Percentiles rank a stretch among this genome's conserved stretches.
These are phyloP conservation scores for Naso thynnoides DNA, from an alignment of 2,797 vertebrate genomes.

Conservation along the genomic window DNA sequence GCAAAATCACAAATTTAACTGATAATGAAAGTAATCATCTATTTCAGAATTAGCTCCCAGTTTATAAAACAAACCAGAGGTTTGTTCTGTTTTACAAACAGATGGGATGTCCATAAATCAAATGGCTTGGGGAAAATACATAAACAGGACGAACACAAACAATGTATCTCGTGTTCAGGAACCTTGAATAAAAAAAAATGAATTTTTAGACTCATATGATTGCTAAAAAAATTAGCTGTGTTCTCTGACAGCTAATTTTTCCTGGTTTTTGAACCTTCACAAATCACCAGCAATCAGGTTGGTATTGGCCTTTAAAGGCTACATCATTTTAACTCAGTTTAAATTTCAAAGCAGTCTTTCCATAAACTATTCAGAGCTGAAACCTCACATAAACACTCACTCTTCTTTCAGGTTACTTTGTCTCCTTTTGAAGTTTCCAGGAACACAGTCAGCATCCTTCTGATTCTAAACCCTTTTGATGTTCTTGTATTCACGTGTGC, in stretches of 20 bases:
- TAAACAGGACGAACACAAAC: too few relatives aligned
- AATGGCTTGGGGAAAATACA: too few relatives aligned
- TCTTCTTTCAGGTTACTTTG: slow-evolving; percentile 10
- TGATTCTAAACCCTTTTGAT: slow-evolving; percentile 6
- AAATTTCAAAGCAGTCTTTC: slow-evolving; percentile 6
- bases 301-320: background rate
- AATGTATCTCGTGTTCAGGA: too few relatives aligned
- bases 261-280: too few relatives aligned
- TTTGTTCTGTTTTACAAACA: background rate
- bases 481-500: slow-evolving; percentile 6
- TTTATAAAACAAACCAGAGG: background rate
- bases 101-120: background rate
- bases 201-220: too few relatives aligned
- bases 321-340: slow-evolving; percentile 9
- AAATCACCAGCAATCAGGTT: too few relatives aligned
- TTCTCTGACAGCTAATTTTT: too few relatives aligned
- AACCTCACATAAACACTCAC: background rate
- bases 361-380: slow-evolving; percentile 6
- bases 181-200: background rate
- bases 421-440: slow-evolving; percentile 27
- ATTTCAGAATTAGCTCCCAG: background rate
- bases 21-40: too few relatives aligned
- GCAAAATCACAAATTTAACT: too few relatives aligned
- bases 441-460: background rate
- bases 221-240: background rate